Evolutionary conservation across 2,797 vertebrate genomes (phyloP), one percentile per base, ranked within the genome.

Genomic region (Holocentrus rufus): DNA sequence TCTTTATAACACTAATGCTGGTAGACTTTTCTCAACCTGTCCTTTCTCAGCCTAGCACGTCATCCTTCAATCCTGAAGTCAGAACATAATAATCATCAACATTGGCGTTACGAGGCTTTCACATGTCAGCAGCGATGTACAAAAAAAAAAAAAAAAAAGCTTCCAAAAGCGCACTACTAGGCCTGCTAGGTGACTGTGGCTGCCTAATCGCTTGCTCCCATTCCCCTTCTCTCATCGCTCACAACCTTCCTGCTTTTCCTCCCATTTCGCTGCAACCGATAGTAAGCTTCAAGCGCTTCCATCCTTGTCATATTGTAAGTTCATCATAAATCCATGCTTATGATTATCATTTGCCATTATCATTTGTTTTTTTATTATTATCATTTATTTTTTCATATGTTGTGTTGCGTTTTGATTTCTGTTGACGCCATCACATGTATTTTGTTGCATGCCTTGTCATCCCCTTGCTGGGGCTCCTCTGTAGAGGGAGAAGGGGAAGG

Each of bases 401-500:
- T 80, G 47, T 86, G 79, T 90, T 82, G 53, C 72, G 46, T 87
- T 78, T 85, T 88, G 69, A 81, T 84, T 90, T 92, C 53, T 80
- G 87, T 89, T 92, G 76, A 88, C 73, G 61, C 84, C 89, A 87
- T 88, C 90, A 81, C 60, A 5, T 92, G 79, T 91, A 34, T 84
- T 89, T 69, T 50, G 86, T 91, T 90, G 92, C 61, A 85, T 92
- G 91, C 72, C 1, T 57, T 76, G 23, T 85, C 90, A 81, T 89
- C 79, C 74, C 83, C 89, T 31, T 30, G 59, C 59, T 17, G 87
- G 83, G 86, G 77, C 75, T 91, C 83, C 84, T 90, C 90, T 88
- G 47, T 92, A 96, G 95, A 95, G 91, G 94, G 95, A 95, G 91
- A 95, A 94, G 91, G 95, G 93, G 89, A 95, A 93, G 87, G 94